phyloP scores from a whole-genome alignment of 2,797 vertebrate species.

The Brachyrhaphis roseni region DNA sequence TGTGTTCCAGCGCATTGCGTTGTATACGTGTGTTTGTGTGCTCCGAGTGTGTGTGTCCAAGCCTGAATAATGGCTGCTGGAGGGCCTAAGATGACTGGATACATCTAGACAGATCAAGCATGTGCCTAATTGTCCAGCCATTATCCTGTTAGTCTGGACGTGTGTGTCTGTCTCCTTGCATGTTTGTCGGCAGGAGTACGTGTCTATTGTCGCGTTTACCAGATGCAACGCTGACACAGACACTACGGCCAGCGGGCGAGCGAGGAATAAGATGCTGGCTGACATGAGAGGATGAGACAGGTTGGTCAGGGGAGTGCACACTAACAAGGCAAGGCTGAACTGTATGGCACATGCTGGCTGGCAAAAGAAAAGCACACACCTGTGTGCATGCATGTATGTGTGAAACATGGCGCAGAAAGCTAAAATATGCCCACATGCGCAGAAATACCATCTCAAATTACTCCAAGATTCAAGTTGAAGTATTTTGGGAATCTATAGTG shows the following conservation, averaged over 20 bases:
- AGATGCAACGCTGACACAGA: constrained; percentile 66
- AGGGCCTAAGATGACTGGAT: constrained; percentile 74
- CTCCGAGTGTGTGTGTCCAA: constrained; percentile 54
- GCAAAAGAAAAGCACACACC: constrained; percentile 19
- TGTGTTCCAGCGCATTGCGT: constrained; percentile 34
- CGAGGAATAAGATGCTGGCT: constrained; percentile 33
- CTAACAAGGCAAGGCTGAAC: constrained; percentile 51
- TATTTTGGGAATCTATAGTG: background rate
- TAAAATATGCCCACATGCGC: background rate
- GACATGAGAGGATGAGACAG: constrained; percentile 69
- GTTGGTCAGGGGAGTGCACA: constrained; percentile 46
- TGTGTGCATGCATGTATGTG: background rate
- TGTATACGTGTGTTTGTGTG: constrained; percentile 33
- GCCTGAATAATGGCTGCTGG: constrained; percentile 68
- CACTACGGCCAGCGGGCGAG: constrained; percentile 52
- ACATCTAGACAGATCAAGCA: constrained; percentile 74
- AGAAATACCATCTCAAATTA: background rate
- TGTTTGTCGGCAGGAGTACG: constrained; percentile 27
- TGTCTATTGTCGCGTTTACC: constrained; percentile 60
- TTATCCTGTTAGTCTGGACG: constrained; percentile 72
- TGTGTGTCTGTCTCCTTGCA: constrained; percentile 41
- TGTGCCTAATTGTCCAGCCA: constrained; percentile 77
- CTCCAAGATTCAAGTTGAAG: background rate
- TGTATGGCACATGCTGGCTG: constrained; percentile 33
- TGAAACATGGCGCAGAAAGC: background rate